A percentile compares a stretch with the other conserved stretches of the same genome.
Evolutionary conservation across 2,113 vertebrate species (phyloP).

Genomic region (Casuarius casuarius): DNA sequence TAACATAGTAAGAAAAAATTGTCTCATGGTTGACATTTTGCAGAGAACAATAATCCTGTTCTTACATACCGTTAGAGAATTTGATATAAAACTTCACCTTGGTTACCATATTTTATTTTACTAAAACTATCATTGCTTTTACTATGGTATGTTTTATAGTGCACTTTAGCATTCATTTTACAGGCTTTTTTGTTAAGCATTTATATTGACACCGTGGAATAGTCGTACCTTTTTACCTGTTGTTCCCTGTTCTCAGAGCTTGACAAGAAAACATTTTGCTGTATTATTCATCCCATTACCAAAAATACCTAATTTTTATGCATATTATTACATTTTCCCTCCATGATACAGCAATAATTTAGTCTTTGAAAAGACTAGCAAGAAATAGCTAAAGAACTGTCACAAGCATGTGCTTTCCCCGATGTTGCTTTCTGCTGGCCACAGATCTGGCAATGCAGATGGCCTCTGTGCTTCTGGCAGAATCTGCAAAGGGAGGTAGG

Average conservation of each 20-base stretch:
- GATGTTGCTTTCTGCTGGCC: neutral
- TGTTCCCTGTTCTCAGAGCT: neutral
- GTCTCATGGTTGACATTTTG: neutral
- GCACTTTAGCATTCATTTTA: conserved; percentile 25
- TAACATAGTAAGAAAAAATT: neutral
- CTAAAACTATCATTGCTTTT: conserved; percentile 41
- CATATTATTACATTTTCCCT: neutral
- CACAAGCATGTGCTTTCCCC: neutral
- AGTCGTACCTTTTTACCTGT: neutral
- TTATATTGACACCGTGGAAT: neutral
- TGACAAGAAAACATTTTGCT: neutral
- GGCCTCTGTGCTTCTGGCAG: neutral
- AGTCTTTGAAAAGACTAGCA: neutral
- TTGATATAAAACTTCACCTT: conserved; percentile 52
- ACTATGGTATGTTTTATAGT: conserved; percentile 45
- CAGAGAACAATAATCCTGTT: neutral
- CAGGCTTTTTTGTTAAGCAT: neutral
- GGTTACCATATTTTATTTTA: conserved; percentile 40
- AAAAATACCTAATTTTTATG: neutral
- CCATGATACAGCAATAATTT: neutral
- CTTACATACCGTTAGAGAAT: conserved; percentile 19
- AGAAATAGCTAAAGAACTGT: neutral
- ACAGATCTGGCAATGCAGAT: neutral
- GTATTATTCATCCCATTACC: neutral
- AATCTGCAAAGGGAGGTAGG: neutral